Evolutionary conservation across 2,113 vertebrate genomes (phyloP), one percentile per base, ranked within the genome.

Genomic region (Oreocharis arfaki): DNA sequence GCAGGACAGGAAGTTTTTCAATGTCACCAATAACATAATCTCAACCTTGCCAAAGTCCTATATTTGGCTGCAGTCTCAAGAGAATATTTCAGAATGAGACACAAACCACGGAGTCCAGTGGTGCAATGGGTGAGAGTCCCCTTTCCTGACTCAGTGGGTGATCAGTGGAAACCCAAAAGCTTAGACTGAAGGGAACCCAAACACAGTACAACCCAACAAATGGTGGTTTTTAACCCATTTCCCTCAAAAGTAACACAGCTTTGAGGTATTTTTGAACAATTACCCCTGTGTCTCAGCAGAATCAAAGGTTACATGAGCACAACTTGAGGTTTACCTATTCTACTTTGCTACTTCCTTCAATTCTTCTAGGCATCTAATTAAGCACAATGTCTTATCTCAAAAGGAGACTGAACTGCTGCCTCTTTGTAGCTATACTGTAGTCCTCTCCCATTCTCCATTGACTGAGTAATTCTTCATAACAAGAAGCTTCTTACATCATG

Each of bases 1-100:
- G n/a, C 17, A 78, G 50, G 16, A 64, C 3, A 3, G 41, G 12
- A 65, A 69, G 4, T 32, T 69, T 92, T 73, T 44, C 23, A 23
- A 0, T 46, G 41, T 55, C 44, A 71, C 26, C 0, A 0, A 35
- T 50, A 90, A 49, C 8, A 46, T 5, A 44, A 39, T 44, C 33
- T 77, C 71, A 93, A 1, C 19, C 35, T 60, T 64, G 21, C 27
- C 22, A 9, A 39, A 86, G 26, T 33, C 33, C n/a, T 71, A 0
- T 10, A 33, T 77, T 68, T 76, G 46, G 30, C 53, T 80, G 41
- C 20, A 55, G 32, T 8, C 47, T 27, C 13, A 8, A 50, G 27
- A 82, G 5, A 50, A 8, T 28, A 53, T 39, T 91, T 74, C 71
- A 76, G 63, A 63, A 47, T 4, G 14, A 90, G 30, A 79, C 20